A percentile compares a stretch with the other conserved stretches of the same genome.
These are phyloP conservation scores for Aphidius ervi DNA, from an alignment of 1,140 invertebrate species.

Conservation along the genomic window DNA sequence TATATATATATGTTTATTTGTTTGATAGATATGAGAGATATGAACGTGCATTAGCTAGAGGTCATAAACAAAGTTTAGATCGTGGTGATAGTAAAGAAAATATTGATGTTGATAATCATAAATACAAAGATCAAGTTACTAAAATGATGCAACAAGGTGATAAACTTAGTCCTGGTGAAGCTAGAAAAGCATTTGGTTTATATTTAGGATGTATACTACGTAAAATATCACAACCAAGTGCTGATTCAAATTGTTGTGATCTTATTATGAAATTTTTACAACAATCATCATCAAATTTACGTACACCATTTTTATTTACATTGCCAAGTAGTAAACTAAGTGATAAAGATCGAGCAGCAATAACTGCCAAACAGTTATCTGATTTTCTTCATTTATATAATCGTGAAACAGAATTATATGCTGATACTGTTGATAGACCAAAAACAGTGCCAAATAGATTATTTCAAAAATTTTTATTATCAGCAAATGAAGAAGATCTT, in stretches of 20 bases:
- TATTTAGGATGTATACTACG: constrained; percentile 76
- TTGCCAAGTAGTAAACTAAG: constrained; percentile 71
- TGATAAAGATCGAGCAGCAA: constrained; percentile 78
- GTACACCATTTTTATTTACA: constrained; percentile 70
- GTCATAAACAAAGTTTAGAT: constrained; percentile 52
- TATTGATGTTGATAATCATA: constrained; percentile 44
- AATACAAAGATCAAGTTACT: constrained; percentile 50
- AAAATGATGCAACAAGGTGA: constrained; percentile 52
- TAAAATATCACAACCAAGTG: constrained; percentile 61
- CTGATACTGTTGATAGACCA: constrained; percentile 63
- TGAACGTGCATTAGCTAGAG: constrained; percentile 58
- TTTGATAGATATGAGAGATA: constrained; percentile 52
- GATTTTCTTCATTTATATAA: constrained; percentile 89
- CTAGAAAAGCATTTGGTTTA: constrained; percentile 76
- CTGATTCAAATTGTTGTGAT: constrained; percentile 56
- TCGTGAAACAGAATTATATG: constrained; percentile 74
- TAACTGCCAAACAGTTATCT: constrained; percentile 86
- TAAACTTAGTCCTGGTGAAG: constrained; percentile 61
- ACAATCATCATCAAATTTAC: constrained; percentile 70
- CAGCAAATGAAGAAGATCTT: constrained; percentile 60
- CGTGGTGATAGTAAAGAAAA: constrained; percentile 46
- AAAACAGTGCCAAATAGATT: constrained; percentile 58
- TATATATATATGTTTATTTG: constrained; percentile 2
- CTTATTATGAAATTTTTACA: constrained; percentile 81
- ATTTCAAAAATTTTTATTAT: constrained; percentile 58